Base-by-base conservation (phyloP, 2,888 invertebrate genomes). In the Ectobius pallidus region DNA sequence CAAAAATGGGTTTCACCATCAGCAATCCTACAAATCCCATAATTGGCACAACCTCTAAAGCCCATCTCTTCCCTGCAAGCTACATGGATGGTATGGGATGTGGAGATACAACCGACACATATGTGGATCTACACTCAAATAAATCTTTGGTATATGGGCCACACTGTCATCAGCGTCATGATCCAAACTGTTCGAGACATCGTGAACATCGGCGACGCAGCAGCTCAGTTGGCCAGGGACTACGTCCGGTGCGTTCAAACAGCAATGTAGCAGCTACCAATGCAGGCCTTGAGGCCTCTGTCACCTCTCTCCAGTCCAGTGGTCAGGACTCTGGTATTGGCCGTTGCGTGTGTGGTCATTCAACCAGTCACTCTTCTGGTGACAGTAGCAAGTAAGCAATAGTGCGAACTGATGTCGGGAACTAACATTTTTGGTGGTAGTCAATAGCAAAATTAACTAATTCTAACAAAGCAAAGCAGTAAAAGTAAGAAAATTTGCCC, bases 251-350 rank as follows among this genome's bases (percentile, higher is more conserved):
- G 32, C 65, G 81, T 72, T 80, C 80, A 34, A 77, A 81, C 72
- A 83, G 81, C 76, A 80, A 81, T 22, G 82, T 81, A 67, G 32
- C 65, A 22, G 52, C 25, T 30, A 20, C 69, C 9, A 65, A 22
- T n/a, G 30, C 65, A 44, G 84, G 84, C 73, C 82, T 89, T 78
- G 92, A 93, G 82, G 91, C 91, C 70, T 92, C 92, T 76, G 88
- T 92, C 83, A 91, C 92, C 78, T 93, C 92, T 77, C 86, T 93
- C 78, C 92, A 93, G 85, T 93, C 93, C 78, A 92, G 92, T 80
- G 92, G 92, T 18, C 91, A 92, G 81, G 93, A 93, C 84, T 93
- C 92, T 63, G 93, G 93, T 71, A 92, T 93, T 77, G 92, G 84
- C 77, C 82, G 85, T 73, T 91, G 91, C 80, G 88, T 89, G 9